phyloP scores from a whole-genome alignment of 2,797 vertebrate species.

The Corythornis leucogaster region DNA sequence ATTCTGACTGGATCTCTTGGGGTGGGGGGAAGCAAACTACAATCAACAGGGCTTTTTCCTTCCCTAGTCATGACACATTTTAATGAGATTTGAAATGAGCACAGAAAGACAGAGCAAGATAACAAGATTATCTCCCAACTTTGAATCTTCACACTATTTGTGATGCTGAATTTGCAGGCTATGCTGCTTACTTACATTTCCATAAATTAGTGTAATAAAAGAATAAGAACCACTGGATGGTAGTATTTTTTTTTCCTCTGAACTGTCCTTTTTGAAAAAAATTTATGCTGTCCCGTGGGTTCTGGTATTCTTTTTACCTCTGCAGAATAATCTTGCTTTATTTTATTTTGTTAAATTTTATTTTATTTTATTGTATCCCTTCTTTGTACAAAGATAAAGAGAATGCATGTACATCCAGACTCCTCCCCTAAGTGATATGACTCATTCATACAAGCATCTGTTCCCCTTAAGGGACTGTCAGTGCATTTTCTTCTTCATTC shows the following conservation, averaged over 20 bases:
- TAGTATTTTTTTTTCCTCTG: constrained; percentile 15
- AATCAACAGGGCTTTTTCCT: background rate
- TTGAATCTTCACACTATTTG: constrained; percentile 44
- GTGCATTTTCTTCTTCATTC: constrained; percentile 22
- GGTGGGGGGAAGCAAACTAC: background rate
- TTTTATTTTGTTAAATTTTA: too few species aligned
- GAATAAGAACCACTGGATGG: background rate
- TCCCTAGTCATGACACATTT: constrained; percentile 25
- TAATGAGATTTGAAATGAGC: constrained; percentile 52
- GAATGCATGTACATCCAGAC: background rate
- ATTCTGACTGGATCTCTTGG: background rate
- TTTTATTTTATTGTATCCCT: background rate
- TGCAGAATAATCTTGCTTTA: background rate
- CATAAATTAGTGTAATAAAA: constrained; percentile 35
- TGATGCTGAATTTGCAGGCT: constrained; percentile 39
- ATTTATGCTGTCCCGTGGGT: background rate
- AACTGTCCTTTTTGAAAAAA: constrained; percentile 24
- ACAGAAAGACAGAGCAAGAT: constrained; percentile 30
- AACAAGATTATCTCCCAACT: constrained; percentile 33
- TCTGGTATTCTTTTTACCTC: constrained; percentile 9
- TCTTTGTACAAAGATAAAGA: constrained; percentile 15
- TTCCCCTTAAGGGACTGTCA: constrained; percentile 30
- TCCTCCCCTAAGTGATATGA: constrained; percentile 30
- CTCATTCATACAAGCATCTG: constrained; percentile 36
- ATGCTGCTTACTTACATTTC: constrained; percentile 48